Percentiles rank a stretch among this genome's conserved stretches.
Evolutionary conservation across 2,113 vertebrate species (phyloP).

Genomic region (Triplophysa tibetana): DNA sequence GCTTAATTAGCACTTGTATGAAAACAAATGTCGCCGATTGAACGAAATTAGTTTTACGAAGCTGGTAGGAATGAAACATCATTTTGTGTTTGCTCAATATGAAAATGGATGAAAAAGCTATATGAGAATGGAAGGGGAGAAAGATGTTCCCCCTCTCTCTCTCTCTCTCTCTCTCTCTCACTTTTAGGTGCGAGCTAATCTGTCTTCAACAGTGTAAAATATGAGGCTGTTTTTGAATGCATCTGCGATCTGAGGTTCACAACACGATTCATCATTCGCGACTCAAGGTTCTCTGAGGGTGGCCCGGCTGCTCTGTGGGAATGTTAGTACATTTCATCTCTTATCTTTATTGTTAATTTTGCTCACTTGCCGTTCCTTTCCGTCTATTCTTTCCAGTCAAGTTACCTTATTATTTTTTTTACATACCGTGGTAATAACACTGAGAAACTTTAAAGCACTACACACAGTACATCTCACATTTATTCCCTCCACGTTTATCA

Average conservation of each 20-base stretch:
- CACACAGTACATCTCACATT: too few species aligned
- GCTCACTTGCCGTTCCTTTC: not conserved
- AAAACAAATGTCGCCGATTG: not conserved
- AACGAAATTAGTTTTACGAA: not conserved
- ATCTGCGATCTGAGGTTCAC: constrained; percentile 35
- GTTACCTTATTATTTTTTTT: too few species aligned
- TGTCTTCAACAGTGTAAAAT: constrained; percentile 46
- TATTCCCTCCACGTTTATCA: not conserved
- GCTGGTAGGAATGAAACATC: constrained; percentile 20
- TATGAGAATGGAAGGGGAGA: constrained; percentile 39
- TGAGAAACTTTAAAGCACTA: too few species aligned
- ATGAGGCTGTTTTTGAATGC: constrained; percentile 48
- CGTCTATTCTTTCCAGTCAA: not conserved
- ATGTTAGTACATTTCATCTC: constrained; percentile 7
- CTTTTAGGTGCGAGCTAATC: constrained; percentile 41
- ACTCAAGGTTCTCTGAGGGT: constrained; percentile 50
- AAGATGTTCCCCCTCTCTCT: constrained; percentile 28
- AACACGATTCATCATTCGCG: constrained; percentile 41
- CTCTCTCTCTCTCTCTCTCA: not conserved
- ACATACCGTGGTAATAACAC: too few species aligned
- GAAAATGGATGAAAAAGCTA: constrained; percentile 43
- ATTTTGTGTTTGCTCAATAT: constrained; percentile 5
- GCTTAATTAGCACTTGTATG: constrained; percentile 47
- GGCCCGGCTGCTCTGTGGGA: constrained; percentile 28
- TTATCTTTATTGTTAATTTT: not conserved